phyloP scores from a whole-genome alignment of 2,888 invertebrate genomes.

The Pediacus dermestoides region DNA sequence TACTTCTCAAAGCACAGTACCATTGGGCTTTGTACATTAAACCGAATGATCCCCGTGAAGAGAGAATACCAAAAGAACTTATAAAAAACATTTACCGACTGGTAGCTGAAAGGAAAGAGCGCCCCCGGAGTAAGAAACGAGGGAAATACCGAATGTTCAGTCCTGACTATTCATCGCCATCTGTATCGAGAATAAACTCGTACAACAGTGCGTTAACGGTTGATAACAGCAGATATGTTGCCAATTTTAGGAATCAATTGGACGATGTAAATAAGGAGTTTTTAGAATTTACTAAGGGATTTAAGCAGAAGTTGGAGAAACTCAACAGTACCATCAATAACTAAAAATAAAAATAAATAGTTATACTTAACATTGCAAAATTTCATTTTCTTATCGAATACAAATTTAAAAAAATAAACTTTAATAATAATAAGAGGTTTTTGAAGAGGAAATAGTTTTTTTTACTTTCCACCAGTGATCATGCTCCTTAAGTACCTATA shows the following conservation, averaged over 20 bases:
- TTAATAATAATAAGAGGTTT: too few species aligned
- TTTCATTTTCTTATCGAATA: constrained; percentile 7
- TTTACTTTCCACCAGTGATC: too few species aligned
- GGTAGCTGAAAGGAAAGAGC: constrained; percentile 66
- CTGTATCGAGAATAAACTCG: constrained; percentile 34
- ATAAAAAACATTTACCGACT: constrained; percentile 70
- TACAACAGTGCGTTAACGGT: constrained; percentile 21
- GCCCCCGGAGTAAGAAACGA: constrained; percentile 54
- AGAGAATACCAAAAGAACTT: constrained; percentile 71
- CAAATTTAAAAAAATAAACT: too few species aligned
- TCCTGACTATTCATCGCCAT: constrained; percentile 21
- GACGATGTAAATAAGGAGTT: constrained; percentile 35
- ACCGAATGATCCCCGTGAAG: constrained; percentile 80
- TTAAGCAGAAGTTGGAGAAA: constrained; percentile 35
- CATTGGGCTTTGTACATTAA: constrained; percentile 71
- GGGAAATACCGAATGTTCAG: constrained; percentile 16
- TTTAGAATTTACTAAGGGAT: constrained; percentile 31
- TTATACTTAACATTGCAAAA: too few species aligned
- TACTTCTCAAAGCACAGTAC: constrained; percentile 71
- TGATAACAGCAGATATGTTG: constrained; percentile 17
- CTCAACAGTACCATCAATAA: constrained; percentile 16
- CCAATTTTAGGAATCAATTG: constrained; percentile 25
- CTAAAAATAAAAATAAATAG: too few species aligned
- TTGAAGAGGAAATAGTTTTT: too few species aligned
- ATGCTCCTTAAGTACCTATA: too few species aligned